Base-by-base conservation (phyloP, 2,797 vertebrate genomes). In the Lutjanus campechanus region DNA sequence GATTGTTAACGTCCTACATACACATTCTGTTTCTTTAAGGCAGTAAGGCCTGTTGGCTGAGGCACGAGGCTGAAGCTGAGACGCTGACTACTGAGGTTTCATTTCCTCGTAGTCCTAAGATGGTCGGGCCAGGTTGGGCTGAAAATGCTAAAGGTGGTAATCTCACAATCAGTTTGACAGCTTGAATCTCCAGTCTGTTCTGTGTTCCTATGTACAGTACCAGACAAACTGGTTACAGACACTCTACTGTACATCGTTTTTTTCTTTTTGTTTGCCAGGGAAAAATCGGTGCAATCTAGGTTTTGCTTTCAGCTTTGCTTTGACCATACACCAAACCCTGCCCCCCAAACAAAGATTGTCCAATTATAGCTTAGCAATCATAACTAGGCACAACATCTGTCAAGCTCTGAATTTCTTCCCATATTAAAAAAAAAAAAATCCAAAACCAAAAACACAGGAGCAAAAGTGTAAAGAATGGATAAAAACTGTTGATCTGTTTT, bases 11-110 rank as follows among this genome's bases (percentile, higher is more conserved):
- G 74, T 87, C 82, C 85, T 77, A 76, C 80, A 66, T 53, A 56
- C 56, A 83, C 75, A 62, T 82, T 85, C 77, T 78, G 85, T 63
- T 88, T 67, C 77, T 75, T 53, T 85, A 89, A 87, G 83, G 80
- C 81, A 83, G 61, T 77, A 64, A 76, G 74, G 84, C 77, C 83
- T 68, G 84, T 76, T 76, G 81, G 82, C 76, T 81, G 88, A 88
- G 83, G 86, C 83, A 84, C 69, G 1, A 55, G 79, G 76, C 88
- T 83, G 67, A 81, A 69, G 69, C 77, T 63, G 10, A 88, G 77
- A 64, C 7, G 8, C 60, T 22, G 65, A 77, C 75, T 62, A 64
- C 73, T 68, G 46, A 54, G 55, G 25, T 43, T 71, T 76, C 2
- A n/a, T 43, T 43, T 54, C 43, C 43, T 59, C 6, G 43, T 15